Evolutionary conservation across 2,888 invertebrate species (phyloP), one percentile per base, ranked within the genome.

Genomic region (Melanophora roralis): DNA sequence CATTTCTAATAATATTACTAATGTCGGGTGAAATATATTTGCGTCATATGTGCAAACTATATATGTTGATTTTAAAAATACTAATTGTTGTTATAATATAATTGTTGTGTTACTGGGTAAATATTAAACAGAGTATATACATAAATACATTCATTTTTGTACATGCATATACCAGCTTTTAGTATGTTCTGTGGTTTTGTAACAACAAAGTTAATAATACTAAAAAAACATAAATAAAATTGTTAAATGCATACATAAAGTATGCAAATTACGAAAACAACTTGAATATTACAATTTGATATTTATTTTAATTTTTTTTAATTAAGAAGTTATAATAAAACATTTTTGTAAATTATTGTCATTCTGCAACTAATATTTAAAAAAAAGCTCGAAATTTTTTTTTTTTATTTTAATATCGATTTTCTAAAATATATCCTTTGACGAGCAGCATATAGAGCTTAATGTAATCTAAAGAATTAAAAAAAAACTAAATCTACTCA

Each of bases 81-180:
- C 45, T 74, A 34, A 74, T 59, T 74, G 19, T 74, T 57, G 40
- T 55, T 65, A 51, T 53, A 51, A n/a, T n/a, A n/a, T n/a, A n/a
- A n/a, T 65, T 38, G n/a, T 65, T 47, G 60, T n/a, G 53, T 45
- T 62, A 34, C 45, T 57, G n/a, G 32, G 43, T 74, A 51, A 16
- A 64, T 64, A 60, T 43, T 60, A n/a, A n/a, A 36, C 47, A 21
- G 1, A 9, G 7, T 45, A 34, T 53, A 9, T 36, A 19, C 4
- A 3, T 27, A 6, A 3, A 27, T 6, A 5, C n/a, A n/a, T n/a
- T n/a, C n/a, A n/a, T n/a, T n/a, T 38, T 16, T 6, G 14, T 43
- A 4, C 5, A 43, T 43, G 1, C 23, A 11, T 12, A 3, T 40
- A 55, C 36, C 12, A 8, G 16, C 9, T 34, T 16, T 0, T 38